Evolutionary conservation across 2,888 invertebrate species (phyloP).

Genomic region (Nomada fucata): DNA sequence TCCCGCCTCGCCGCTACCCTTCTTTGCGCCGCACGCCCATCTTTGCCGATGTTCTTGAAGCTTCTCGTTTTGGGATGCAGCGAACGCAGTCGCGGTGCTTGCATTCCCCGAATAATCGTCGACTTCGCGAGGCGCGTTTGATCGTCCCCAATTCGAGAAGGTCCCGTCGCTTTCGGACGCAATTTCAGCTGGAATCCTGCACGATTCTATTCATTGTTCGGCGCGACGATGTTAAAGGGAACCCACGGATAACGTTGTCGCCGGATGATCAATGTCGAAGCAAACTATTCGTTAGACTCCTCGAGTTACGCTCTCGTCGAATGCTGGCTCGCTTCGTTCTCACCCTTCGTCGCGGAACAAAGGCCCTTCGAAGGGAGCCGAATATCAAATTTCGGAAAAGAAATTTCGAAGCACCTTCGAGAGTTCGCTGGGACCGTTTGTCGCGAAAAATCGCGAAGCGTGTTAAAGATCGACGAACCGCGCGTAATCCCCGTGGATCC

Average conservation of each 20-base stretch:
- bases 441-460: background rate
- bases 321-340: conserved; percentile 75
- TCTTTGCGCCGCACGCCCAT: background rate
- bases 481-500: conserved; percentile 74
- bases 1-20: no score
- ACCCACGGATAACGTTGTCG: conserved; percentile 32
- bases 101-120: conserved; percentile 45
- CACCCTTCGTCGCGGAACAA: conserved; percentile 39
- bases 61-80: background rate
- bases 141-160: conserved; percentile 46
- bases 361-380: background rate
- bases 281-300: conserved; percentile 73
- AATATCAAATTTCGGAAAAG: background rate
- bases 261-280: conserved; percentile 78
- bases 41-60: background rate
- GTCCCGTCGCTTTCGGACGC: conserved; percentile 71
- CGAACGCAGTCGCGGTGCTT: background rate
- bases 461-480: conserved; percentile 51
- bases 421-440: conserved; percentile 2
- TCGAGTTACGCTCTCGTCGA: conserved; percentile 54
- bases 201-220: conserved; percentile 79
- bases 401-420: background rate
- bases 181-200: conserved; percentile 78
- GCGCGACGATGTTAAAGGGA: conserved; percentile 60
- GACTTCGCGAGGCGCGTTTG: conserved; percentile 63